Evolutionary conservation across 2,797 vertebrate genomes (phyloP).

Genomic region (Mus minutoides): DNA sequence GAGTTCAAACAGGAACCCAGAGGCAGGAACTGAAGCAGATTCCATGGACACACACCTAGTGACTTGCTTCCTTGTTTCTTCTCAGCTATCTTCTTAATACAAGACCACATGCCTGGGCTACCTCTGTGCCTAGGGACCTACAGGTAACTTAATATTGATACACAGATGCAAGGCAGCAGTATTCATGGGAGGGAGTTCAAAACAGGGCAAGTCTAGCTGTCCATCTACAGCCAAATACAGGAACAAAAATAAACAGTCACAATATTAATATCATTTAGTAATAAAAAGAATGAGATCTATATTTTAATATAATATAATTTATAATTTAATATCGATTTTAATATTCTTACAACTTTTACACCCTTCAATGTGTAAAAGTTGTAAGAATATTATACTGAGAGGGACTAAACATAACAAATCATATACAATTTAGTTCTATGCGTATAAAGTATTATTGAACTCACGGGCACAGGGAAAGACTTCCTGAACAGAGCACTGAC

Average conservation of each 20-base stretch:
- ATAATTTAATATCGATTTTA: too few relatives aligned
- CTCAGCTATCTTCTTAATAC: neutral
- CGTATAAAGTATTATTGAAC: conserved; percentile 22
- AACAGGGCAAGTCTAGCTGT: conserved; percentile 25
- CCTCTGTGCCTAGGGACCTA: neutral
- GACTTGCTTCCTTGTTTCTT: neutral
- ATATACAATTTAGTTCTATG: neutral
- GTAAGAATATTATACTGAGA: conserved; percentile 31
- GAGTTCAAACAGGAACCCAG: neutral
- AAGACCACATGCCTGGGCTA: neutral
- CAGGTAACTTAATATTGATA: neutral
- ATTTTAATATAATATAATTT: too few relatives aligned
- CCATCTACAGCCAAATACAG: neutral
- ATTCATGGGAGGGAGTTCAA: conserved; percentile 3
- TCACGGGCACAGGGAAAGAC: neutral
- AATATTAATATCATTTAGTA: neutral
- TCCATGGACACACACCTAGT: neutral
- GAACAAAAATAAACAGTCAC: neutral
- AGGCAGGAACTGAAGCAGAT: neutral
- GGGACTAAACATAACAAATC: conserved; percentile 18
- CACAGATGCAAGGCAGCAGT: neutral
- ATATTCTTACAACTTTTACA: too few relatives aligned
- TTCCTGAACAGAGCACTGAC: neutral
- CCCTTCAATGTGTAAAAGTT: neutral
- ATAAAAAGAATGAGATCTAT: neutral